phyloP scores from a whole-genome alignment of 1,140 invertebrate genomes.

The Drosophila rufa region DNA sequence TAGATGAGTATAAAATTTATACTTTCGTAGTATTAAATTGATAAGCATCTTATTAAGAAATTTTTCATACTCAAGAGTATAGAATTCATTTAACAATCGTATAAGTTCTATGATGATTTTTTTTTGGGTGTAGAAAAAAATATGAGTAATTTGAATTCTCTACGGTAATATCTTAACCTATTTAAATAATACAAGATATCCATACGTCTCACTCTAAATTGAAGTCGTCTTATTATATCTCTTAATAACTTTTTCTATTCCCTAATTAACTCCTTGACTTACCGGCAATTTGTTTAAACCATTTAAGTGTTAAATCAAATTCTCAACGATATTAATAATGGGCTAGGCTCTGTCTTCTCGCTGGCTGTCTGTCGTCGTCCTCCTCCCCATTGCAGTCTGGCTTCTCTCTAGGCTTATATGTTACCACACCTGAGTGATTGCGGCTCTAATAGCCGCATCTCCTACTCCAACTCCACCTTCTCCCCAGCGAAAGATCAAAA shows the following conservation, averaged over 20 bases:
- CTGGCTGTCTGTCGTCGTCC: background rate
- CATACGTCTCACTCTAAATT: background rate
- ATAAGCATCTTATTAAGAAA: too few species aligned
- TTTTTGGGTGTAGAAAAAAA: too few species aligned
- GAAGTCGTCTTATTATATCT: background rate
- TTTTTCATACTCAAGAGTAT: too few species aligned
- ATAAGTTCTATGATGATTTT: too few species aligned
- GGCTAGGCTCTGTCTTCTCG: conserved; percentile 24
- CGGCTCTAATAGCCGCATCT: conserved; percentile 74
- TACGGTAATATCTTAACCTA: background rate
- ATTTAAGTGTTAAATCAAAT: conserved; percentile 54
- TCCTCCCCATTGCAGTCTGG: conserved; percentile 16
- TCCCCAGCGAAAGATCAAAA: conserved; percentile 64
- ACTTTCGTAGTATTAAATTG: too few species aligned
- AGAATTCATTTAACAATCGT: too few species aligned
- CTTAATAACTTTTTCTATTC: background rate
- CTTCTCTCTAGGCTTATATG: conserved; percentile 27
- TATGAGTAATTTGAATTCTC: background rate
- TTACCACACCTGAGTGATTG: conserved; percentile 72
- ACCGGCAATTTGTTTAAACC: conserved; percentile 24
- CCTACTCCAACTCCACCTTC: conserved; percentile 28
- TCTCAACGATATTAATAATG: conserved; percentile 57
- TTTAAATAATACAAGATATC: background rate
- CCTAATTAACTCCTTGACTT: conserved; percentile 7
- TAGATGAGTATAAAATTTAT: too few species aligned